phyloP scores from a whole-genome alignment of 2,113 vertebrate genomes.

The Tympanuchus pallidicinctus region DNA sequence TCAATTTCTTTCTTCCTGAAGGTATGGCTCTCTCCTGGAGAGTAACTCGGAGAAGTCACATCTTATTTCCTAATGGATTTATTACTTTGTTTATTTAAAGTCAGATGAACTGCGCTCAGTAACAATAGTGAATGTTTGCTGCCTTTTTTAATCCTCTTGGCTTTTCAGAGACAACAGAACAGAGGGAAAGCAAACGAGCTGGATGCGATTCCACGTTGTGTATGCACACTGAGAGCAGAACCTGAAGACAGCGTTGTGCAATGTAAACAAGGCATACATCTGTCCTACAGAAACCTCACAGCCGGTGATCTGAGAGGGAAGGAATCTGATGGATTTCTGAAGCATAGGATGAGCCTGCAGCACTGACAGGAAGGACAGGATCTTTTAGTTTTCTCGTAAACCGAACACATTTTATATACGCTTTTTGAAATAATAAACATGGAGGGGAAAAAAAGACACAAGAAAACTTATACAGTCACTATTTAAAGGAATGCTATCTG shows the following conservation, averaged over 20 bases:
- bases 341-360: constrained; percentile 8
- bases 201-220: constrained; percentile 4
- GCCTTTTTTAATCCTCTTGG: constrained; percentile 42
- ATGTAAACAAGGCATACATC: constrained; percentile 27
- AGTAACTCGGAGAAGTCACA: background rate
- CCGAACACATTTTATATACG: background rate
- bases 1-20: background rate
- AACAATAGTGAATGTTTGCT: constrained; percentile 35
- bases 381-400: constrained; percentile 21
- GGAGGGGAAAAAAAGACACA: background rate
- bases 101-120: constrained; percentile 14
- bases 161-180: constrained; percentile 36
- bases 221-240: background rate
- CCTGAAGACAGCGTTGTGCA: constrained; percentile 5
- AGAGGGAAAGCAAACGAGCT: constrained; percentile 7
- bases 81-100: constrained; percentile 52
- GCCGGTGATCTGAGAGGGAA: constrained; percentile 25
- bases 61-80: constrained; percentile 23
- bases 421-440: constrained; percentile 15
- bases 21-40: background rate
- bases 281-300: constrained; percentile 13
- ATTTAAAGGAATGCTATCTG: background rate
- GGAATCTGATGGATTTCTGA: constrained; percentile 33
- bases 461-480: background rate
- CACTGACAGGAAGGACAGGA: constrained; percentile 26